Conservation (phyloP, 2,888 invertebrate genomes). For the Druceiella hillmani region DNA sequence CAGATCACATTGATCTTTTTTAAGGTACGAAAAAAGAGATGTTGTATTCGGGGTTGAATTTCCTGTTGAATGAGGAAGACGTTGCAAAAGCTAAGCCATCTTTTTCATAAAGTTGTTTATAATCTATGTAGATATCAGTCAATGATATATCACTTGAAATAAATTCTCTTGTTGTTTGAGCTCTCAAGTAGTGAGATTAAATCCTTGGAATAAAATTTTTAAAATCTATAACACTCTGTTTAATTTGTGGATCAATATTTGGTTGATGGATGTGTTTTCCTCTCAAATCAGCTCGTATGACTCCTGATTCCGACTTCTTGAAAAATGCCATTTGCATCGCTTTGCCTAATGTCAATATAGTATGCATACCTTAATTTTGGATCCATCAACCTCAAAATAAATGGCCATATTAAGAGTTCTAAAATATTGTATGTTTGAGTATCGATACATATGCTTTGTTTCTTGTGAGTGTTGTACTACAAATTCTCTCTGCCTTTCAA, state of each 20-base stretch:
- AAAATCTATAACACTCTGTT: conserved; percentile 7
- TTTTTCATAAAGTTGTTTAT: conserved; percentile 16
- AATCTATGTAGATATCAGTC: conserved; percentile 15
- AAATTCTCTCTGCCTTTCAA: no score
- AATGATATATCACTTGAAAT: not conserved
- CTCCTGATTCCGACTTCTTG: conserved; percentile 5
- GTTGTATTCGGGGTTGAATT: conserved; percentile 24
- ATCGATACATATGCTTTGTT: no score
- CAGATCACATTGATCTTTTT: conserved; percentile 24
- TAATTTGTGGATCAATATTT: conserved; percentile 7
- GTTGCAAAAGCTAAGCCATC: conserved; percentile 14
- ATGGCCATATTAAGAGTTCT: conserved; percentile 14
- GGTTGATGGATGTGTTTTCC: conserved; percentile 5
- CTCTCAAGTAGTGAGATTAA: conserved; percentile 18
- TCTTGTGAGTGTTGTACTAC: no score
- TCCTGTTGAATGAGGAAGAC: conserved; percentile 20
- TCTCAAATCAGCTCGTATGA: conserved; percentile 4
- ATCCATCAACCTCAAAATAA: conserved; percentile 14
- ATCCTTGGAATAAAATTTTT: conserved; percentile 16
- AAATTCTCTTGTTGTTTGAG: conserved; percentile 16
- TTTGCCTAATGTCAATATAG: conserved; percentile 4
- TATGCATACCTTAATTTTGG: conserved; percentile 8
- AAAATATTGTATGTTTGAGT: no score
- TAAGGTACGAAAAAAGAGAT: conserved; percentile 23
- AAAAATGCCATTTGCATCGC: conserved; percentile 5